Conservation (phyloP, 2,888 invertebrate genomes). For the Stenichneumon culpator region DNA sequence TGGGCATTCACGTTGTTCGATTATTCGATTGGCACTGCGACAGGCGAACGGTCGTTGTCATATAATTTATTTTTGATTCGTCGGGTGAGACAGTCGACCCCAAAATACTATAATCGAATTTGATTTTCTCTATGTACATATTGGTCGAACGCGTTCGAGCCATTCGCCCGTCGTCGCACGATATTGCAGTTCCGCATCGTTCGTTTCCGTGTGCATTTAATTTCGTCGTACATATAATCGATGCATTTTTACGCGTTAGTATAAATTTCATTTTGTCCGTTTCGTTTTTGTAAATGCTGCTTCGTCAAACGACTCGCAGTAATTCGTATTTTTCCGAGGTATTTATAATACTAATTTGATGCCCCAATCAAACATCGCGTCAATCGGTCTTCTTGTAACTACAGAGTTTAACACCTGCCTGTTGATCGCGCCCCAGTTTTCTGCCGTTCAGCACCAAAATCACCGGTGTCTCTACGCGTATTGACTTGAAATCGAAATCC, state of each 20-base stretch:
- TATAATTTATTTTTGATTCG: not conserved
- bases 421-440: conserved; percentile 89
- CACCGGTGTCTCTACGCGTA: conserved; percentile 93
- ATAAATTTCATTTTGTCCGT: not conserved
- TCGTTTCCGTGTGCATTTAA: conserved; percentile 14
- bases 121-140: conserved; percentile 38
- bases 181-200: not conserved
- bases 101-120: conserved; percentile 18
- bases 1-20: not conserved
- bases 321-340: conserved; percentile 37
- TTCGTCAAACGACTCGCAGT: not conserved
- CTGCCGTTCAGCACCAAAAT: conserved; percentile 92
- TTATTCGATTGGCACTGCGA: conserved; percentile 3
- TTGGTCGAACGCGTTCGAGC: conserved; percentile 1
- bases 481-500: conserved; percentile 90
- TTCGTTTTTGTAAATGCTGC: conserved; percentile 19
- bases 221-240: not conserved
- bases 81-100: not conserved
- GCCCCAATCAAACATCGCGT: conserved; percentile 56
- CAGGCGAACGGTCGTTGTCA: not conserved
- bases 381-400: conserved; percentile 89
- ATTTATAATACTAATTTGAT: conserved; percentile 53
- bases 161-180: conserved; percentile 13
- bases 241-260: conserved; percentile 14
- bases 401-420: conserved; percentile 89